Base-by-base conservation (phyloP, 1,140 invertebrate genomes). In the Cataglyphis hispanica region DNA sequence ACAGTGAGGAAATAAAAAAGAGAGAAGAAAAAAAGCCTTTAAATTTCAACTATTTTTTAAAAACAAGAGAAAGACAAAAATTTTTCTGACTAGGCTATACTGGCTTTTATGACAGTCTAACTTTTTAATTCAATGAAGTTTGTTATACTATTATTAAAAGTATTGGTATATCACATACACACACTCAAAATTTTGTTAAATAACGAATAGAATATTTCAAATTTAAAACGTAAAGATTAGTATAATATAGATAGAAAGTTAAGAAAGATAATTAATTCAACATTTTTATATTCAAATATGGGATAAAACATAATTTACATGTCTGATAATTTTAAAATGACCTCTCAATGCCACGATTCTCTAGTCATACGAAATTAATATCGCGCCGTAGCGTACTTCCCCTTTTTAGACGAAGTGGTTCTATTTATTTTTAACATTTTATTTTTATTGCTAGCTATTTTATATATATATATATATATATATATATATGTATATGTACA, bases 311-410 rank as follows among this genome's bases (percentile, higher is more conserved):
- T 63, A 64, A 87, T 66, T 67, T 63, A 61, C 70, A 25, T 63
- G 25, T 75, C 13, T 11, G n/a, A 34, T 77, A 87, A 84, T 43
- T 58, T 85, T 77, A 50, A n/a, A n/a, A 34, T 58, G 76, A 74
- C 25, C 74, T 91, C 86, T 70, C 75, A 69, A 87, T 70, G 81
- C 90, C 90, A 91, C 91, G 64, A 85, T 90, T 90, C 81, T 91
- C 91, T 91, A 91, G 91, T 91, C 91, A 91, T 86, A 84, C 53
- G 64, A 90, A 91, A 86, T 90, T 84, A 87, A 90, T 74, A 75
- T 63, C 80, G 81, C 84, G 69, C 90, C 87, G 77, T 91, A 91
- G 85, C 46, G 85, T 87, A 84, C 72, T 78, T 84, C n/a, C 77
- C 77, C 19, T 85, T 76, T 77, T 64, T 37, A 64, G 16, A 19